phyloP scores from a whole-genome alignment of 2,888 invertebrate genomes.

The Perdita meconis region DNA sequence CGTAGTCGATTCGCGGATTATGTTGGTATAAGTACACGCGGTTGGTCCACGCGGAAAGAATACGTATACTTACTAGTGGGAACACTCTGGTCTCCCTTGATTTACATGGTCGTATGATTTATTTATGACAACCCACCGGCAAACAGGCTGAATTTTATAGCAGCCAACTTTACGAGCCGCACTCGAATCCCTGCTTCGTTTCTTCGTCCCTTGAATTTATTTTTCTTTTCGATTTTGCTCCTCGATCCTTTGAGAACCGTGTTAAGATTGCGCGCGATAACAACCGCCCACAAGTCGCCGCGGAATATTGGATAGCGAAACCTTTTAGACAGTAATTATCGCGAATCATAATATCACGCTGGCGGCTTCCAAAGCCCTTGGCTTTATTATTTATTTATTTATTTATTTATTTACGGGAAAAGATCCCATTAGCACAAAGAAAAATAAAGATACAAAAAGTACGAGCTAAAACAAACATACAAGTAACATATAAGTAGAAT shows the following conservation, averaged over 20 bases:
- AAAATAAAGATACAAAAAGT: no score
- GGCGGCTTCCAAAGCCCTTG: no score
- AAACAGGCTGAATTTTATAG: constrained; percentile 76
- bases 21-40: constrained; percentile 42
- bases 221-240: neutral
- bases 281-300: no score
- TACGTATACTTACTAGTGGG: constrained; percentile 15
- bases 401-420: no score
- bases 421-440: no score
- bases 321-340: no score
- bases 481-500: no score
- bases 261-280: no score
- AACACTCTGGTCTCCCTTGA: constrained; percentile 47
- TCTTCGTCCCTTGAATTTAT: constrained; percentile 32
- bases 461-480: no score
- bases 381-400: no score
- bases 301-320: no score
- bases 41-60: constrained; percentile 20
- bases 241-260: neutral
- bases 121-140: constrained; percentile 70
- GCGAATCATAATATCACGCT: no score
- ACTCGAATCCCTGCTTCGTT: constrained; percentile 42
- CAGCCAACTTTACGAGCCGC: constrained; percentile 70
- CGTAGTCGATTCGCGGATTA: constrained; percentile 52
- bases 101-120: constrained; percentile 76